Conservation (phyloP, 2,888 invertebrate species). For the Drosophila tanythrix region DNA sequence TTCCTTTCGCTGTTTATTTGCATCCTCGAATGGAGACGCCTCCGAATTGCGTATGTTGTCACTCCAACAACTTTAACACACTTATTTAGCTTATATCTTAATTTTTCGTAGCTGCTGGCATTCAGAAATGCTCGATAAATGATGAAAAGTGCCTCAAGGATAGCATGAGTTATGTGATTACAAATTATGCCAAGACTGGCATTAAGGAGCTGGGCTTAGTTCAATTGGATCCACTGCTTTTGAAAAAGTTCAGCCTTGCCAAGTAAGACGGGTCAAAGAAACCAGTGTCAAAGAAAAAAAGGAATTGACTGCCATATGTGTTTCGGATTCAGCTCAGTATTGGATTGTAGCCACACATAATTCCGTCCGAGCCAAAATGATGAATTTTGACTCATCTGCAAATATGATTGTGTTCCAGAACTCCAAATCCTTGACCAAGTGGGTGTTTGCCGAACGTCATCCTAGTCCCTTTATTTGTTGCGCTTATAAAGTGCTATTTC, state of each 20-base stretch:
- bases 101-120: conserved; percentile 44
- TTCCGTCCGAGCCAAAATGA: no score
- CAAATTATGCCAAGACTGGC: conserved; percentile 63
- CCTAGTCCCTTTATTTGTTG: no score
- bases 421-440: no score
- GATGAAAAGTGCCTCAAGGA: conserved; percentile 63
- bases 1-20: conserved; percentile 18
- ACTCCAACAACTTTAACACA: background rate
- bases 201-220: conserved; percentile 73
- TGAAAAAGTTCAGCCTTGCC: conserved; percentile 73
- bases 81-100: background rate
- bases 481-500: no score
- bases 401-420: no score
- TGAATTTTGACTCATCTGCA: no score
- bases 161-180: conserved; percentile 54
- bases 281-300: no score
- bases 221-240: conserved; percentile 80
- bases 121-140: conserved; percentile 55
- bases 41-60: conserved; percentile 53
- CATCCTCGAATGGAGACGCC: conserved; percentile 20
- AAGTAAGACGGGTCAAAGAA: no score
- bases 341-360: no score
- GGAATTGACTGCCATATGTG: no score
- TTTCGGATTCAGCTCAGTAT: no score
- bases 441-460: no score